Evolutionary conservation across 2,797 vertebrate genomes (phyloP).

Genomic region (Phrynocephalus forsythii): DNA sequence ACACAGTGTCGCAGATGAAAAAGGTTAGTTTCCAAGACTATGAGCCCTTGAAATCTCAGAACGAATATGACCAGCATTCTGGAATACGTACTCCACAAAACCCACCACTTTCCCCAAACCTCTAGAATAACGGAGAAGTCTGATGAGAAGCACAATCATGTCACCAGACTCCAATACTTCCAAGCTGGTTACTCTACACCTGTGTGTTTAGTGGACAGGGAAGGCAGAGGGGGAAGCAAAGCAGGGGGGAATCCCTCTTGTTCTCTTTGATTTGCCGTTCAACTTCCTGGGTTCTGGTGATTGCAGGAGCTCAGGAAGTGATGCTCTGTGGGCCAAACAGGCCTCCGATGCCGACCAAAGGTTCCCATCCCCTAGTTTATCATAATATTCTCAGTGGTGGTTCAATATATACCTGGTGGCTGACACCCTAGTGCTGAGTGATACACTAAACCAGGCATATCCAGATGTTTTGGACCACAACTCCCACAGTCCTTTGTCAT

Average conservation of each 20-base stretch:
- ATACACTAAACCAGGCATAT: too few species aligned
- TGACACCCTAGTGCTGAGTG: background rate
- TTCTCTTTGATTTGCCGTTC: background rate
- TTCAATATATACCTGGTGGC: background rate
- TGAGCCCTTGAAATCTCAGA: background rate
- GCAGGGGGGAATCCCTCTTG: background rate
- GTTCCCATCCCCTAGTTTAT: background rate
- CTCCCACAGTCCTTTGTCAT: too few species aligned
- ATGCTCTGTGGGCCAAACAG: too few species aligned
- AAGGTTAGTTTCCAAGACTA: background rate
- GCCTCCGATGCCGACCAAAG: too few species aligned
- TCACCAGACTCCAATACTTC: background rate
- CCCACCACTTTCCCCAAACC: too few species aligned
- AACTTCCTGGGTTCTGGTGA: too few species aligned
- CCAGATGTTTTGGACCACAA: too few species aligned
- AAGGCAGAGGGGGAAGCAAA: background rate
- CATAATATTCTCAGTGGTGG: too few species aligned
- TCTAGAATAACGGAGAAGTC: too few species aligned
- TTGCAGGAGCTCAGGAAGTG: too few species aligned
- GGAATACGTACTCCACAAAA: too few species aligned
- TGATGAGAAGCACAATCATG: background rate
- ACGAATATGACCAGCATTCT: background rate
- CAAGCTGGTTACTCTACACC: background rate
- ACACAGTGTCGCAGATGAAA: background rate
- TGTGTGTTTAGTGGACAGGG: background rate